Percentiles rank a stretch among this genome's conserved stretches.
phyloP scores from a whole-genome alignment of 2,113 vertebrate species.

The Pyxicephalus adspersus region DNA sequence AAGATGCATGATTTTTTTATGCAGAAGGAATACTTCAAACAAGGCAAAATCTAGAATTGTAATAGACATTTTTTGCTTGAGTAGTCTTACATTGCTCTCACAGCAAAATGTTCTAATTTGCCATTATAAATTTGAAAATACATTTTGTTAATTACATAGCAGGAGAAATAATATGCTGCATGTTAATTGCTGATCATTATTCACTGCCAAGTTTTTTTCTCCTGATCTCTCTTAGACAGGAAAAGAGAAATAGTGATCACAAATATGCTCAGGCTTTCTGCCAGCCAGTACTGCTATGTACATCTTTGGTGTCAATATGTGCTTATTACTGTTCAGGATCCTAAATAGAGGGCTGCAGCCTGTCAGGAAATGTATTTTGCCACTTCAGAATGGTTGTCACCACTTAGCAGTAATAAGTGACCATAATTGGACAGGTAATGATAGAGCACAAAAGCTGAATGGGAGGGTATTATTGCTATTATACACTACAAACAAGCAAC shows the following conservation, averaged over 20 bases:
- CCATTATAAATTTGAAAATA: slow-evolving; percentile 38
- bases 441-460: slow-evolving; percentile 3
- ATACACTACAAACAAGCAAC: slow-evolving; percentile 1
- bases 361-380: slow-evolving; percentile 20
- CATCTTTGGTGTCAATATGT: slow-evolving; percentile 14
- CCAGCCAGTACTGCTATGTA: slow-evolving; percentile 8
- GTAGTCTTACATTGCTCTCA: slow-evolving; percentile 25
- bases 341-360: not conserved
- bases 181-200: slow-evolving; percentile 43
- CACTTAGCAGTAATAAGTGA: slow-evolving; percentile 33
- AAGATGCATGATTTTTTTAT: not conserved
- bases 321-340: not conserved
- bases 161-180: slow-evolving; percentile 40
- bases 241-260: slow-evolving; percentile 24
- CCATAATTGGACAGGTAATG: slow-evolving; percentile 22
- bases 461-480: slow-evolving; percentile 9
- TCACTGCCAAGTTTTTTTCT: slow-evolving; percentile 21
- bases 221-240: slow-evolving; percentile 25
- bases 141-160: slow-evolving; percentile 45
- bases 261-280: slow-evolving; percentile 19
- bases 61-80: slow-evolving; percentile 16
- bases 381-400: not conserved
- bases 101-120: slow-evolving; percentile 33
- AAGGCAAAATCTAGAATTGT: slow-evolving; percentile 7
- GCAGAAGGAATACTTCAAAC: slow-evolving; percentile 14